These are phyloP conservation scores for Leptinotarsa peninsularis DNA, from an alignment of 2,888 invertebrate genomes.

Conservation along the genomic window DNA sequence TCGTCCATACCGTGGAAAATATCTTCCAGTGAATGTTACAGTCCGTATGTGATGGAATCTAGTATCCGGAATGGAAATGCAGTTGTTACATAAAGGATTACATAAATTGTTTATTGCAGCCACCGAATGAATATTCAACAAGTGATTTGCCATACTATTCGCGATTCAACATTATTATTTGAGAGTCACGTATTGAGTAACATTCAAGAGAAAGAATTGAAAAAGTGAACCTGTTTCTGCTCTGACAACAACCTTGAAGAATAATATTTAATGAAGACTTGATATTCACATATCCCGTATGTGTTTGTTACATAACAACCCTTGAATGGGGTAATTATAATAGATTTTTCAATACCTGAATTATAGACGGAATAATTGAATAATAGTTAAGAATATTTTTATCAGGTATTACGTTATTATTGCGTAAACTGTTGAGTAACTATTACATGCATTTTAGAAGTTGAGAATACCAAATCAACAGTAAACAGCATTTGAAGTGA, in stretches of 20 bases:
- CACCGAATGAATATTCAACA: slow-evolving; percentile 10
- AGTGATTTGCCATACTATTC: slow-evolving; percentile 21
- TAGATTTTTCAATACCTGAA: neutral
- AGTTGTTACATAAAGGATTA: slow-evolving; percentile 15
- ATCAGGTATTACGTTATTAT: neutral
- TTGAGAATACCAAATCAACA: too few species aligned
- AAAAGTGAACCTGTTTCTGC: slow-evolving; percentile 4
- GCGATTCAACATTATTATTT: slow-evolving; percentile 27
- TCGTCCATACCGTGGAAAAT: neutral
- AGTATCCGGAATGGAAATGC: neutral
- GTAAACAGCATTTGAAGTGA: neutral
- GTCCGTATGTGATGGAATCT: neutral
- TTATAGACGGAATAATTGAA: neutral
- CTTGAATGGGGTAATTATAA: slow-evolving; percentile 2
- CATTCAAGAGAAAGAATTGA: slow-evolving; percentile 21
- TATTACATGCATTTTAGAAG: neutral
- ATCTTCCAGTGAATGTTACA: slow-evolving; percentile 10
- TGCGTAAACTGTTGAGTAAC: neutral
- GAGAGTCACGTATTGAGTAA: slow-evolving; percentile 41
- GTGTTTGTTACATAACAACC: neutral
- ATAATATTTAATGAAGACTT: neutral
- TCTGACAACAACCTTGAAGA: neutral
- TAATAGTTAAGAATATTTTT: neutral
- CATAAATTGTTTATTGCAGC: slow-evolving; percentile 26
- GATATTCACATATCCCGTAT: neutral